Evolutionary conservation across 2,113 vertebrate species (phyloP).

Genomic region (Canis aureus): DNA sequence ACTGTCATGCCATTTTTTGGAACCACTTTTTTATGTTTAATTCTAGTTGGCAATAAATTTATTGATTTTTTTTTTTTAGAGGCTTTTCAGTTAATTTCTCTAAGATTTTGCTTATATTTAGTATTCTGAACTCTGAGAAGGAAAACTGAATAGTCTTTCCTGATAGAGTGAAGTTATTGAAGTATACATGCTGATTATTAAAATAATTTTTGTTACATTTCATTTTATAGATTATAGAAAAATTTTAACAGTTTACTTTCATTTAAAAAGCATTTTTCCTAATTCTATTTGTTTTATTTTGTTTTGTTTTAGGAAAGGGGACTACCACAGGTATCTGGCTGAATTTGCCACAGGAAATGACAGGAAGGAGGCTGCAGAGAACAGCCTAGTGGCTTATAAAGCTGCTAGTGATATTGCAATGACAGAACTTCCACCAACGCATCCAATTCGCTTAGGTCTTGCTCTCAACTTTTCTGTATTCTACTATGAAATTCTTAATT

Average conservation of each 20-base stretch:
- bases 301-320: conserved; percentile 93
- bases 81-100: background rate
- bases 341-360: conserved; percentile 99
- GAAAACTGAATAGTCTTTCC: background rate
- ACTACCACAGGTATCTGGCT: conserved; percentile 99
- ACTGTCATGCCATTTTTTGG: background rate
- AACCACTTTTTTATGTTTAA: background rate
- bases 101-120: conserved; percentile 25
- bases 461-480: conserved; percentile 99
- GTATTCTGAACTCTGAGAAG: background rate
- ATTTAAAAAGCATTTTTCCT: background rate
- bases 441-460: conserved; percentile 98
- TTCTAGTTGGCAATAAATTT: background rate
- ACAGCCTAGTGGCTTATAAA: conserved; percentile 99
- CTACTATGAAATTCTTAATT: conserved; percentile 99
- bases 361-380: conserved; percentile 99
- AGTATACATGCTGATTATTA: background rate
- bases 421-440: conserved; percentile 97
- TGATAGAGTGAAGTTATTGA: background rate
- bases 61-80: background rate
- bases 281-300: conserved; percentile 16
- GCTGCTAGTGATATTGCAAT: conserved; percentile 98
- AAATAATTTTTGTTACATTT: conserved; percentile 30
- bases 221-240: background rate
- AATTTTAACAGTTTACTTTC: background rate